A percentile compares a stretch with the other conserved stretches of the same genome.
These are phyloP conservation scores for Thecocarcelia acutangulata DNA, from an alignment of 2,888 invertebrate species.

Conservation along the genomic window DNA sequence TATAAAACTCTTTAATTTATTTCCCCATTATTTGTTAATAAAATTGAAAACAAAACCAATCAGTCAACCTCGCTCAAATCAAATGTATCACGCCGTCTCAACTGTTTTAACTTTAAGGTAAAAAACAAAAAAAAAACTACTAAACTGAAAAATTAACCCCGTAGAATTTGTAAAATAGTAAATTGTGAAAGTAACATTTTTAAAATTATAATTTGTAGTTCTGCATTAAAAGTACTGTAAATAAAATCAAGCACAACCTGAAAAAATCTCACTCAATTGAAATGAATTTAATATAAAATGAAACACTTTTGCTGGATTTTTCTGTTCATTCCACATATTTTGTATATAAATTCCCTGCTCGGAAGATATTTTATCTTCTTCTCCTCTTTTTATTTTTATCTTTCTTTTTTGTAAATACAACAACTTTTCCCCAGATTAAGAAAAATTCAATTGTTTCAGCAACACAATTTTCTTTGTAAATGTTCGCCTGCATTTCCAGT, in stretches of 20 bases:
- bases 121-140: constrained; percentile 83
- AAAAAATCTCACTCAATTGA: too few species aligned
- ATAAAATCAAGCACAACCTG: too few species aligned
- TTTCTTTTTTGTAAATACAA: background rate
- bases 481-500: background rate
- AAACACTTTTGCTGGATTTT: too few species aligned
- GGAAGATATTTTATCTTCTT: too few species aligned
- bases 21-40: constrained; percentile 43
- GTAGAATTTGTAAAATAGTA: constrained; percentile 20
- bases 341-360: too few species aligned
- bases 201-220: background rate
- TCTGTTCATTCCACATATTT: too few species aligned
- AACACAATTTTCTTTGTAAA: constrained; percentile 7
- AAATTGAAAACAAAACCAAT: constrained; percentile 58
- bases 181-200: background rate
- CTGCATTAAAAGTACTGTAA: too few species aligned
- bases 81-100: constrained; percentile 97
- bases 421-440: background rate
- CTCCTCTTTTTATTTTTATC: background rate
- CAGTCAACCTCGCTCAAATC: constrained; percentile 84
- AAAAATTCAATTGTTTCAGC: constrained; percentile 4
- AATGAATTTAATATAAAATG: too few species aligned
- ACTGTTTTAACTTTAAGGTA: constrained; percentile 96
- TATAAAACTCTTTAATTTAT: constrained; percentile 45
- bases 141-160: constrained; percentile 49